phyloP scores from a whole-genome alignment of 2,113 vertebrate genomes.

The Albula glossodonta region DNA sequence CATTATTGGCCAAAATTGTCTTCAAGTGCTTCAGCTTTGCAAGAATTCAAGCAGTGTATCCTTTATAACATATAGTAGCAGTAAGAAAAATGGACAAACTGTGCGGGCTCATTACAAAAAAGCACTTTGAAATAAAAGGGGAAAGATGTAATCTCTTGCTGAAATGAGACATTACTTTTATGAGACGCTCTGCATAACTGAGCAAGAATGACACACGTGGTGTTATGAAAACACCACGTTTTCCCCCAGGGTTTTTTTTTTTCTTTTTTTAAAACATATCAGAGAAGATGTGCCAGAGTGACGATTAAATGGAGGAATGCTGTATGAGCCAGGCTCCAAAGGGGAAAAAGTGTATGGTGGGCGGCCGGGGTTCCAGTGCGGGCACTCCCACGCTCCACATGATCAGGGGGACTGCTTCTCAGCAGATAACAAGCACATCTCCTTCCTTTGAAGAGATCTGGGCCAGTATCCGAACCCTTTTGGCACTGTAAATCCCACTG shows the following conservation, averaged over 20 bases:
- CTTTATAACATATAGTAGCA: background rate
- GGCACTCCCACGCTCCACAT: background rate
- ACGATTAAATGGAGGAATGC: background rate
- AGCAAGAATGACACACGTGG: background rate
- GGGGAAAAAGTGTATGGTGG: background rate
- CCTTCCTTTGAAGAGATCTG: slow-evolving; percentile 5
- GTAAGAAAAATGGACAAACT: background rate
- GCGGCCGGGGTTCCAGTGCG: background rate
- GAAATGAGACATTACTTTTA: background rate
- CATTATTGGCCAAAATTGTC: background rate
- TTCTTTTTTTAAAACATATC: background rate
- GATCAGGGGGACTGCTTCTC: background rate
- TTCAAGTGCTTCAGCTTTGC: background rate
- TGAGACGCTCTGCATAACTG: background rate
- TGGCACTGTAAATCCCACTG: background rate
- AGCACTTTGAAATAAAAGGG: background rate
- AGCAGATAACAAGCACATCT: background rate
- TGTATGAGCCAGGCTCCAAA: background rate
- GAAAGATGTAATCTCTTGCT: background rate
- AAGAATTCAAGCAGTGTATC: background rate
- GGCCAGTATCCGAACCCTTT: background rate
- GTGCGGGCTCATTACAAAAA: background rate
- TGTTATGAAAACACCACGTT: background rate
- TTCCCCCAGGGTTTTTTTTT: background rate
- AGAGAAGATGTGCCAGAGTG: background rate